Evolutionary conservation across 1,140 invertebrate genomes (phyloP), one percentile per base, ranked within the genome.

Genomic region (Drosophila sechellia): DNA sequence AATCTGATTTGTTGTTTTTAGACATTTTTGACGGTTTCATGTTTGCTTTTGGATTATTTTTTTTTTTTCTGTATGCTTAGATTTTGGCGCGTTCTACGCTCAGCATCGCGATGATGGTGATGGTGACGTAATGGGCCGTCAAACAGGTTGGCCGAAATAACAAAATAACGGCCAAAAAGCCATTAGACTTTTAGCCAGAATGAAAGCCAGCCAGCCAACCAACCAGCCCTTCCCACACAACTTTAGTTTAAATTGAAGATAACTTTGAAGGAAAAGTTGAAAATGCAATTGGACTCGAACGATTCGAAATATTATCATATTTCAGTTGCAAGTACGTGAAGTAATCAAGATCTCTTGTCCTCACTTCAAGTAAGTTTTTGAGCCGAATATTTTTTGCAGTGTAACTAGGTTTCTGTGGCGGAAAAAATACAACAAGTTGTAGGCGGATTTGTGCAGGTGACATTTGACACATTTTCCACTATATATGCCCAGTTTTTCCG

Each of bases 381-480:
- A 42, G n/a, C 10, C 17, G 40, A 1, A 31, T 6, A 20, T 31
- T 34, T 52, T 35, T 20, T 17, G 3, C n/a, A 4, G 27, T 49
- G 17, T 34, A 48, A 0, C 1, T 40, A 37, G 13, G 15, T 22
- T 54, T 39, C n/a, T 31, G 27, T 31, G 27, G 31, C 31, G 31
- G 31, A 31, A 31, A 31, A 11, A 50, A 31, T 12, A 15, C 11
- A 5, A 49, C n/a, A 49, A 49, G 48, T 50, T 50, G 48, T 34
- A 34, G 48, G 48, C 48, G 48, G 25, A 3, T 22, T 22, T 50
- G 48, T 49, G 79, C 63, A 76, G 80, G 65, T 85, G 64, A 79
- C 63, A 69, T 81, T 81, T 81, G 74, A 78, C 76, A 84, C 83
- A 83, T 85, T 74, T 79, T 74, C 55, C 58, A 34, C 17, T 27